phyloP scores from a whole-genome alignment of 64 coral and sea anemone species.

The Montipora cactus region DNA sequence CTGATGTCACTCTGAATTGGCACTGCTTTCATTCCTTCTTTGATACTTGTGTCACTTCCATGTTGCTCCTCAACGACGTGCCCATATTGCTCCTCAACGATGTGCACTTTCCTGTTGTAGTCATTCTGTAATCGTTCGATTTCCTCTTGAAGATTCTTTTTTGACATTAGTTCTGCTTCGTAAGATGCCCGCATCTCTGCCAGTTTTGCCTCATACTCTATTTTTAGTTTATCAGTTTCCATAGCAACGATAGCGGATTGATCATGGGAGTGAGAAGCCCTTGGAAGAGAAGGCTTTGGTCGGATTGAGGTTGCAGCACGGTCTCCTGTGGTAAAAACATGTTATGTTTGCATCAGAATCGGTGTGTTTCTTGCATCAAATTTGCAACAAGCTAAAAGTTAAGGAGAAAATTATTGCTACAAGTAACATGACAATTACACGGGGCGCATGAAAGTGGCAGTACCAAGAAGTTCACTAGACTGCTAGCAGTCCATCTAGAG shows the following conservation, averaged over 20 bases:
- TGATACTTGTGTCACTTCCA: not conserved
- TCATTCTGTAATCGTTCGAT: conserved; percentile 78
- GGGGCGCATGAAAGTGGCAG: no score
- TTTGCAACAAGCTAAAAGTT: no score
- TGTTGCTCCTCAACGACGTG: conserved; percentile 89
- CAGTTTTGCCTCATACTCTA: conserved; percentile 87
- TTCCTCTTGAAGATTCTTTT: conserved; percentile 89
- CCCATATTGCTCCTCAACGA: conserved; percentile 89
- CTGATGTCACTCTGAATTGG: conserved; percentile 55
- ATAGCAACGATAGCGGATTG: conserved; percentile 58
- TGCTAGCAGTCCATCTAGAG: no score
- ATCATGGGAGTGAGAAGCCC: conserved; percentile 40
- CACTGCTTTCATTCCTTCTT: conserved; percentile 30
- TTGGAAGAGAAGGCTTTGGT: conserved; percentile 16
- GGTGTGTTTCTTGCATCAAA: no score
- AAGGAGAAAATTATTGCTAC: no score
- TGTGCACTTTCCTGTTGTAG: conserved; percentile 83
- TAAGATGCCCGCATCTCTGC: conserved; percentile 88
- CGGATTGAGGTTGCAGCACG: not conserved
- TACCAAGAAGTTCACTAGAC: no score
- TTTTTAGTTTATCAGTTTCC: conserved; percentile 79
- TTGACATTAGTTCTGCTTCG: conserved; percentile 92
- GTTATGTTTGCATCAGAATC: no score
- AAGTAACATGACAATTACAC: no score
- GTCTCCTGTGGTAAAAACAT: conserved; percentile 11